Conservation (phyloP, 2,113 vertebrate species). For the Pantherophis guttatus region DNA sequence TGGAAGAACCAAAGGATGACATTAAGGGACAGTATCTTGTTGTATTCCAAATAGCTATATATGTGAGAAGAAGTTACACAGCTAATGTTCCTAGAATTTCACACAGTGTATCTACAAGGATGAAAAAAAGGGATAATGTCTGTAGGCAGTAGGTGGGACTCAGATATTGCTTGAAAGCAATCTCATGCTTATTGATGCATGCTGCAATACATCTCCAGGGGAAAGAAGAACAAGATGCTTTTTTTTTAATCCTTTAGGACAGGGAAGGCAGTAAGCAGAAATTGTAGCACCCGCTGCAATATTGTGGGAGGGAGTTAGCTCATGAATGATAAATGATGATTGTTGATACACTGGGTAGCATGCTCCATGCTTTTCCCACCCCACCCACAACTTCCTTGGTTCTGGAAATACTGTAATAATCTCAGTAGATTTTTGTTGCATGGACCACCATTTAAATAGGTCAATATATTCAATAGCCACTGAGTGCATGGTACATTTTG, state of each 20-base stretch:
- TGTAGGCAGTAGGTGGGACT: no score
- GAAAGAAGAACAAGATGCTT: neutral
- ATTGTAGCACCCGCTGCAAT: neutral
- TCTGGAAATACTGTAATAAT: neutral
- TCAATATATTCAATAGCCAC: no score
- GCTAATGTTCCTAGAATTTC: neutral
- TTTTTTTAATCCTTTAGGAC: neutral
- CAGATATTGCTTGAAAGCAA: neutral
- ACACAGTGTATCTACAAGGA: neutral
- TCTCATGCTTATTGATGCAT: neutral
- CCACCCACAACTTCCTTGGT: neutral
- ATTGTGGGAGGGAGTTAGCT: neutral
- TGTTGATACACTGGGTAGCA: neutral
- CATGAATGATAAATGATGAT: neutral
- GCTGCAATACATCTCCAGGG: neutral
- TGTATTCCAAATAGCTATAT: neutral
- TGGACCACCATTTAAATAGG: neutral
- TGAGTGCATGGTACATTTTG: neutral
- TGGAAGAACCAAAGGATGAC: neutral
- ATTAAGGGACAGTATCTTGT: neutral
- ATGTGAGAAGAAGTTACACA: neutral
- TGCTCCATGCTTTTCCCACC: neutral
- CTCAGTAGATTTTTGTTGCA: neutral
- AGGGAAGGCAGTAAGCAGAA: neutral
- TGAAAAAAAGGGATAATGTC: neutral